Conservation (phyloP, 2,113 vertebrate genomes). For the Aspidoscelis tigris region DNA sequence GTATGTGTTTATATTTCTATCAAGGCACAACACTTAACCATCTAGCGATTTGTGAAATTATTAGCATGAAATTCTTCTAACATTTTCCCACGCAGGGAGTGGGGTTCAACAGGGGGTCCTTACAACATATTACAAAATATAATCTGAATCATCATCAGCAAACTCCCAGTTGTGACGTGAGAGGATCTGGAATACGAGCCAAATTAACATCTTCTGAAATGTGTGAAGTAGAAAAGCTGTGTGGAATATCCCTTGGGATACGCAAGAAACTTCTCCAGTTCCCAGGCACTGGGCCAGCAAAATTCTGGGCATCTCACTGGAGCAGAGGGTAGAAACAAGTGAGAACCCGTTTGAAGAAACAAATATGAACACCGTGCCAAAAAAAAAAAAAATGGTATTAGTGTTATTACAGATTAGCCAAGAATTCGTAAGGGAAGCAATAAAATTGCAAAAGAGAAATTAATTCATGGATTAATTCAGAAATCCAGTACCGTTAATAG, state of each 20-base stretch:
- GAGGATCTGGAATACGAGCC: constrained; percentile 47
- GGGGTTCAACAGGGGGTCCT: constrained; percentile 40
- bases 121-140: constrained; percentile 43
- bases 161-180: constrained; percentile 25
- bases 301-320: constrained; percentile 39
- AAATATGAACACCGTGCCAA: constrained; percentile 49
- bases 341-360: constrained; percentile 30
- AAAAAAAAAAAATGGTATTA: constrained; percentile 37
- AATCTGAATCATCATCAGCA: constrained; percentile 60
- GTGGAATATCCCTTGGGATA: constrained; percentile 51
- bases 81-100: constrained; percentile 37
- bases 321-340: constrained; percentile 26
- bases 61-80: neutral
- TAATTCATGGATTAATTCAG: no score
- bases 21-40: neutral
- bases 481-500: no score
- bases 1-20: neutral
- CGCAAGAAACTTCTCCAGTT: constrained; percentile 46
- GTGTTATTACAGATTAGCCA: neutral
- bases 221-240: constrained; percentile 30
- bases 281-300: constrained; percentile 43
- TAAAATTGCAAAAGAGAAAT: no score
- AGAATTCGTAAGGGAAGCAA: no score
- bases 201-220: constrained; percentile 51
- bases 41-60: no score